Conservation (phyloP, 1,140 invertebrate species). For the Brachionus asplanchnoidis region DNA sequence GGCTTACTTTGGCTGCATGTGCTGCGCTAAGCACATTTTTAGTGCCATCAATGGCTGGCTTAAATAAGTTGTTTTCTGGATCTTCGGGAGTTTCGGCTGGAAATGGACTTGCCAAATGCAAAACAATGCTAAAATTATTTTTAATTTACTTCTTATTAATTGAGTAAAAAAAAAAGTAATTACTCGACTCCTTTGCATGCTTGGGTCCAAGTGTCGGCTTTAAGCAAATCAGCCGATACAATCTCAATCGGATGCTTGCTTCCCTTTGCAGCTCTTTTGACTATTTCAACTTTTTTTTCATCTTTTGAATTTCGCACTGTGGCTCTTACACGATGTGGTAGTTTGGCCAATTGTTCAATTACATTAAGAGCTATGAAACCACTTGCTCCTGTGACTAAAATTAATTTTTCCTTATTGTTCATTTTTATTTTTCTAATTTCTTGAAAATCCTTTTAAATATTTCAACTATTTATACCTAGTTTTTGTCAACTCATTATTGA, state of each 20-base stretch:
- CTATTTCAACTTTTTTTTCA: conserved; percentile 54
- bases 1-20: conserved; percentile 57
- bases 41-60: conserved; percentile 62
- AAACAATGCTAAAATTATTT: conserved; percentile 48
- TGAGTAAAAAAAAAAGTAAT: background rate
- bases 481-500: too few relatives aligned
- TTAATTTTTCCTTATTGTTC: conserved; percentile 48
- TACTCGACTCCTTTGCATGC: conserved; percentile 57
- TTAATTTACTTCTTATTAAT: background rate
- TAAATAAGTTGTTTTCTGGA: conserved; percentile 58
- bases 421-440: background rate
- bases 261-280: conserved; percentile 55
- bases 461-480: background rate
- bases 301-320: conserved; percentile 58
- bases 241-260: conserved; percentile 57
- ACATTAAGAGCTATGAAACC: conserved; percentile 62
- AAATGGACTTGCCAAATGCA: conserved; percentile 63
- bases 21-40: conserved; percentile 60
- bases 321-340: conserved; percentile 60
- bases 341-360: conserved; percentile 59
- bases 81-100: conserved; percentile 50
- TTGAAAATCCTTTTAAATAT: background rate
- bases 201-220: conserved; percentile 54
- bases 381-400: conserved; percentile 63
- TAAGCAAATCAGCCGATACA: conserved; percentile 53